A percentile compares a stretch with the other conserved stretches of the same genome.
Evolutionary conservation across 2,113 vertebrate genomes (phyloP).

Genomic region (Menidia beryllina): DNA sequence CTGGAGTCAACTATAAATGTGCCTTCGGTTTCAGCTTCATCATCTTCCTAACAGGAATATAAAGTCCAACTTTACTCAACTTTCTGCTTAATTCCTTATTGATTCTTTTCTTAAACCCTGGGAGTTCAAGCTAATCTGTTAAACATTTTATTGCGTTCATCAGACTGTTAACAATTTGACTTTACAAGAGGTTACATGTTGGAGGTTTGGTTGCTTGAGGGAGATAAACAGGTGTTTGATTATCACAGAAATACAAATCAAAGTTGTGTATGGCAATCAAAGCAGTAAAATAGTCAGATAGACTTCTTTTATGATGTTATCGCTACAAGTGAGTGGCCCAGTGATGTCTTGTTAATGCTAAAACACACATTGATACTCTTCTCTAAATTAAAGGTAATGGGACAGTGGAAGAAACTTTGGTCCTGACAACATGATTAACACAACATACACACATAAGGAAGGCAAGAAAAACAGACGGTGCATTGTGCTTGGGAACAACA

Average conservation of each 20-base stretch:
- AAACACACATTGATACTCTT: neutral
- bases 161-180: neutral
- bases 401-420: conserved; percentile 8
- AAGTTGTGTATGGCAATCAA: too few species aligned
- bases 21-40: too few species aligned
- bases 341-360: conserved; percentile 1
- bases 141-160: neutral
- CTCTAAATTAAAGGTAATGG: neutral
- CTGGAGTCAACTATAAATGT: too few species aligned
- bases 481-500: conserved; percentile 45
- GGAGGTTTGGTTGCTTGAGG: neutral
- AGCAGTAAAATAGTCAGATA: neutral
- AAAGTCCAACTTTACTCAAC: too few species aligned
- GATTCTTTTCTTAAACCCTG: too few species aligned
- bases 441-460: conserved; percentile 3
- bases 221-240: too few species aligned
- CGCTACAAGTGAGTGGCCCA: neutral
- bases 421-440: conserved; percentile 9
- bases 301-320: neutral
- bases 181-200: too few species aligned
- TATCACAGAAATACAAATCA: neutral
- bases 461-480: neutral
- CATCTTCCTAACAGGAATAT: too few species aligned
- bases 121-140: neutral
- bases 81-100: too few species aligned